Evolutionary conservation across 2,113 vertebrate species (phyloP), one percentile per base, ranked within the genome.

Genomic region (Dromaius novaehollandiae): DNA sequence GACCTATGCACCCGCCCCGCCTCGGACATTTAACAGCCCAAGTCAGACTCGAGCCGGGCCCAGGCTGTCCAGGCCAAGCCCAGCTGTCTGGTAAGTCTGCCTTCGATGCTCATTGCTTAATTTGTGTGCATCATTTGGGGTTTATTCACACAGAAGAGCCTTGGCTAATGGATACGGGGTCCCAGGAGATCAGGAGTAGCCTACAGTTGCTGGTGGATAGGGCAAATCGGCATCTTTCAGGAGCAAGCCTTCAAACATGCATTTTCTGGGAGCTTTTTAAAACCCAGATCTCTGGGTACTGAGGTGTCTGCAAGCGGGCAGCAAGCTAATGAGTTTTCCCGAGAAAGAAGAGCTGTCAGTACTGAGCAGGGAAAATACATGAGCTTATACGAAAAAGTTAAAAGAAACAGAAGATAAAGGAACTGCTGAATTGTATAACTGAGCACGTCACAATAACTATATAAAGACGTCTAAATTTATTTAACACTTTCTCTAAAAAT

Each of bases 111-210:
- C 18, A 1, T 11, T 7, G 38, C 55, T 56, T 30, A 28, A 8
- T 17, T 1, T 2, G 13, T 4, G 9, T 5, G 0, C 12, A 6
- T 26, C 5, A 6, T 48, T 7, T 61, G 51, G 24, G n/a, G 6
- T 22, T 42, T 51, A 9, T 17, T 38, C 56, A 24, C 40, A 24
- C 30, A 19, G 60, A 32, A 48, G 32, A 26, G 44, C 70, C 34
- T 21, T 18, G 56, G 48, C 30, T 70, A 48, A 38, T 13, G 18
- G n/a, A 19, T 1, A 0, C 8, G 14, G 10, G 24, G 8, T 42
- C 13, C 40, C 40, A 24, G 68, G 48, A 70, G 21, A 30, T 40
- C 30, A 11, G 18, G 18, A 8, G 24, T 3, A 51, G 25, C 48
- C 63, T 60, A 16, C 61, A 64, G 26, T 25, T 11, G 5, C 58